Evolutionary conservation across 2,797 vertebrate genomes (phyloP), one percentile per base, ranked within the genome.

Genomic region (Trachurus trachurus): DNA sequence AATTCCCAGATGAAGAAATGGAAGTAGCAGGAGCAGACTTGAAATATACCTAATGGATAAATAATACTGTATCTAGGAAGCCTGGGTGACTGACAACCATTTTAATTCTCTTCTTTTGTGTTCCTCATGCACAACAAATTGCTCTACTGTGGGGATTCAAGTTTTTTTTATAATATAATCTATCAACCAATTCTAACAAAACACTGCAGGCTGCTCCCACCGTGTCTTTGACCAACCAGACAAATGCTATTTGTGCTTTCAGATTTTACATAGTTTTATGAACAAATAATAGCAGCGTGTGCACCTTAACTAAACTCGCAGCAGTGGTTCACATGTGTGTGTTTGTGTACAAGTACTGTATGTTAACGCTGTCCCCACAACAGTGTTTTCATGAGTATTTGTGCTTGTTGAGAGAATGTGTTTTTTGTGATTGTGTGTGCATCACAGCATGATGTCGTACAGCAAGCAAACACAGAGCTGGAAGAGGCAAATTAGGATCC

Each of bases 401-500:
- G 11, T 64, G 42, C 57, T 53, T 62, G 53, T 76, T 50, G 56
- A 64, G 73, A 64, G 29, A 29, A 61, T 47, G 72, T 53, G 49
- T 29, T 68, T 37, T 59, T 66, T 61, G 44, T 44, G 40, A 78
- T 54, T 17, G 16, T 0, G 34, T 79, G 76, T 80, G 72, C 61
- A 10, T 76, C 66, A 21, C 78, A 83, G 77, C 81, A 66, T 76
- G 73, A 47, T 45, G 31, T 60, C 5, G 5, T 66, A 73, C 40
- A 81, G 37, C 57, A 65, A 50, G 50, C 67, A 66, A 76, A 77
- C 72, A 66, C 42, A 61, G 66, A 73, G 72, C 40, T 66, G 71
- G 64, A 81, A 22, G 79, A 83, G 22, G 50, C 57, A 40, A 80
- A 72, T 76, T 72, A 74, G 69, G 72, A 84, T 86, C 78, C 58